Evolutionary conservation across 1,140 invertebrate species (phyloP).

Genomic region (Drosophila tropicalis): DNA sequence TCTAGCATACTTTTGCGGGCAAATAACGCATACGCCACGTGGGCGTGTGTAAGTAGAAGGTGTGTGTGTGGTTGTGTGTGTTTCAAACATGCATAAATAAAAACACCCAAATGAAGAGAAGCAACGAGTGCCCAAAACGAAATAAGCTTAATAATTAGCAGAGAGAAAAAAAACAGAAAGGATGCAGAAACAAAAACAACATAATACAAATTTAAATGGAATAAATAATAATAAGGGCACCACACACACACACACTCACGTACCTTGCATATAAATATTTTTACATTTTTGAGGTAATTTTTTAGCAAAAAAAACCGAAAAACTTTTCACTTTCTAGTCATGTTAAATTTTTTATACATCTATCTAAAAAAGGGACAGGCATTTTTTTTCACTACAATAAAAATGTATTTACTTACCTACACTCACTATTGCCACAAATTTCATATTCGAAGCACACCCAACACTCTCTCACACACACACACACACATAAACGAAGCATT

Average conservation of each 20-base stretch:
- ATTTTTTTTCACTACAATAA: not conserved
- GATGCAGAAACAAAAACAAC: conserved; percentile 28
- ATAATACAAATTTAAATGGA: conserved; percentile 40
- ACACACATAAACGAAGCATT: not conserved
- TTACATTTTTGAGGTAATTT: conserved; percentile 18
- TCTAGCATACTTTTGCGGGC: conserved; percentile 19
- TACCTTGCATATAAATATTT: not conserved
- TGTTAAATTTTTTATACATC: conserved; percentile 63
- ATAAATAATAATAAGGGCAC: conserved; percentile 55
- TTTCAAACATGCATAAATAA: conserved; percentile 18
- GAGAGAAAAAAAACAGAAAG: conserved; percentile 10
- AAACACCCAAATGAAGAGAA: conserved; percentile 2
- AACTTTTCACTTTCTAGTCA: conserved; percentile 24
- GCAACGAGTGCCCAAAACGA: conserved; percentile 12
- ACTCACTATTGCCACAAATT: conserved; percentile 17
- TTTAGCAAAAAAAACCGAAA: conserved; percentile 38
- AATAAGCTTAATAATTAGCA: conserved; percentile 70
- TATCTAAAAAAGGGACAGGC: conserved; percentile 37
- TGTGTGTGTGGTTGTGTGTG: not conserved
- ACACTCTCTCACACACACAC: conserved; percentile 9
- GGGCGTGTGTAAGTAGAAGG: not conserved
- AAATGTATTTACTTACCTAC: conserved; percentile 39
- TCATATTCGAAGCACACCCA: conserved; percentile 8
- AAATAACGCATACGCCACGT: conserved; percentile 11
- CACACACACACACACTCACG: not conserved